Evolutionary conservation across 2,797 vertebrate species (phyloP), one percentile per base, ranked within the genome.

Genomic region (Enteromius argenteus): DNA sequence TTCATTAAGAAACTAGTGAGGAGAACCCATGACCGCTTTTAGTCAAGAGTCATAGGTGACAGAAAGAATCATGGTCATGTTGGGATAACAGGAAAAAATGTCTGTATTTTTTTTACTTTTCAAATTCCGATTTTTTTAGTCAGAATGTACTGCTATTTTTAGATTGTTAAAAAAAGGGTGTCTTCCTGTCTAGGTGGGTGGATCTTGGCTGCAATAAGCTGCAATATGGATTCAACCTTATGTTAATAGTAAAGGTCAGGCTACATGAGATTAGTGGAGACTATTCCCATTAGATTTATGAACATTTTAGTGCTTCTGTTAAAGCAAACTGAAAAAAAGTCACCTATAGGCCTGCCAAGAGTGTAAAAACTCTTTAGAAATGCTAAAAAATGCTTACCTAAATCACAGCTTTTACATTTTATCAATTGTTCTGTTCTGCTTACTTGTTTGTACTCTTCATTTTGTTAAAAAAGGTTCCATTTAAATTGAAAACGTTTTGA

Each of bases 1-100:
- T 92, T 90, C 89, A 92, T 92, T 89, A 89, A 56, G 90, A 78
- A 74, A 82, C 64, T 37, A 84, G 68, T 72, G 67, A 86, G 87
- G 86, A 88, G 86, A 78, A 86, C 68, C 88, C 14, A 44, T 76
- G 58, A 32, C 53, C 71, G 60, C 62, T 86, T 86, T 77, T 53
- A 85, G 77, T 60, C 66, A 42, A 32, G 49, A 71, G 80, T 17
- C 39, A 71, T 14, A 60, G 62, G 39, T 69, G 66, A 53, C 80
- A 37, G 80, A 77, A 76, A 21, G 2, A 67, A 21, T 81, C 35
- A 10, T 15, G 51, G 44, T 17, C 44, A 73, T 32, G 71, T 46
- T 49, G 8, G 23, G 8, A 49, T 49, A 51, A 72, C 44, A 49
- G 7, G 23, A 69, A 46, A 72, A 49, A 30, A 5, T 4, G 14